Evolutionary conservation across 1,140 invertebrate species (phyloP), one percentile per base, ranked within the genome.

Genomic region (Babylonia areolata): DNA sequence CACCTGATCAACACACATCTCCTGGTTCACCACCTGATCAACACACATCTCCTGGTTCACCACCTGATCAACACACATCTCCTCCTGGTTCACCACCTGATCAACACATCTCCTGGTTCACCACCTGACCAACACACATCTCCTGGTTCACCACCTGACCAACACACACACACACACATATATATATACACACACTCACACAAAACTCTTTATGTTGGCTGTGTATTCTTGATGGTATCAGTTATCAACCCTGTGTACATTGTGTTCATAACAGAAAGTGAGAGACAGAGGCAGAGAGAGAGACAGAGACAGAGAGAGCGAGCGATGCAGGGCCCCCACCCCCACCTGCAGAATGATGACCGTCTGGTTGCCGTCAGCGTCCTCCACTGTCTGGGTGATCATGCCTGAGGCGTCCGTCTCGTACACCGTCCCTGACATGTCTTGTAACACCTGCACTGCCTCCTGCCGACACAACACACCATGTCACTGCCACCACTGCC

Each of bases 321-420:
- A 51, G 46, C 9, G 17, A 40, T 15, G 37, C 15, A 79, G 28
- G 39, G 31, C 28, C 28, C 31, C 31, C 79, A 46, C n/a, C 33
- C 86, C 35, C 37, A 93, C 91, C 89, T 93, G 92, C 28, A 93
- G 81, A 82, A 93, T 92, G 46, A 93, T 90, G n/a, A 93, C 90
- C 6, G 91, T 91, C 40, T 90, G 89, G 42, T 92, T 89, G 42
- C 89, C 90, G n/a, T 91, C 87, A 0, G 82, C 46, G 2, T 84
- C 86, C 39, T 89, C 87, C 12, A 91, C 81, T 1, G 78, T 84
- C 37, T 90, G 88, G 20, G 89, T 87, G 17, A 91, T 81, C 28
- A 78, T 71, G 37, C 85, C 85, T 20, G 84, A 77, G 73, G 33
- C 69, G 81, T 88, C 88, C 2, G 80, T 35, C 37, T 87, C 75